Evolutionary conservation across 2,797 vertebrate species (phyloP), one percentile per base, ranked within the genome.

Genomic region (Microchirus variegatus): DNA sequence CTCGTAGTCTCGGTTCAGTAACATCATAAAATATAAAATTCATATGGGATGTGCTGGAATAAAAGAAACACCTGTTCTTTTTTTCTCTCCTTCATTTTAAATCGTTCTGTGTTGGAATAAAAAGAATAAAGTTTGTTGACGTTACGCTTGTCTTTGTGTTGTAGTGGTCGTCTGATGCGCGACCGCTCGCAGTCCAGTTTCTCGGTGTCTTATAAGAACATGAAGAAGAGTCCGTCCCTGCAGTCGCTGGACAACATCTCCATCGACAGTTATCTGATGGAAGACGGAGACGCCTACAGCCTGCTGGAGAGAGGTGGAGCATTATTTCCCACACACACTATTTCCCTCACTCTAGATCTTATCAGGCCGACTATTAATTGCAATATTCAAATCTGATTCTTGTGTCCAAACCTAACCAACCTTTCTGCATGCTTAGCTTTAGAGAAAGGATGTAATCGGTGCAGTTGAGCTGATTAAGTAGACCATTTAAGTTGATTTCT

Each of bases 191-290:
- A 92, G 22, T 94, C 95, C 83, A 95, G 79, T 72, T 95, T 95
- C 87, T 92, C 91, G 8, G 94, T 96, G 85, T 94, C 96, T 71
- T 96, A 94, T 48, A 99, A 97, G 92, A 96, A 94, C 84, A 93
- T 97, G 94, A 97, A 95, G 89, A 96, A 95, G 92, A 99, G 96
- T 68, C 94, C 97, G 0, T 99, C 97, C 10, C 94, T 98, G 67
- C 93, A 95, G 76, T 99, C 97, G 19, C 71, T 99, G 91, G 97
- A 98, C 80, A 95, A 95, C 82, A 88, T 98, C 78, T 99, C 97
- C 73, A 94, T 98, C 52, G 97, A 99, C 83, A 98, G 97, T 86
- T 95, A 93, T 90, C 73, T 94, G 78, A 70, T 98, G 76, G 97
- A 98, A 87, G 97, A 96, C 49, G 94, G 95, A 66, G 96, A 96